Evolutionary conservation across 1,140 invertebrate species (phyloP).

Genomic region (Helicoverpa armigera): DNA sequence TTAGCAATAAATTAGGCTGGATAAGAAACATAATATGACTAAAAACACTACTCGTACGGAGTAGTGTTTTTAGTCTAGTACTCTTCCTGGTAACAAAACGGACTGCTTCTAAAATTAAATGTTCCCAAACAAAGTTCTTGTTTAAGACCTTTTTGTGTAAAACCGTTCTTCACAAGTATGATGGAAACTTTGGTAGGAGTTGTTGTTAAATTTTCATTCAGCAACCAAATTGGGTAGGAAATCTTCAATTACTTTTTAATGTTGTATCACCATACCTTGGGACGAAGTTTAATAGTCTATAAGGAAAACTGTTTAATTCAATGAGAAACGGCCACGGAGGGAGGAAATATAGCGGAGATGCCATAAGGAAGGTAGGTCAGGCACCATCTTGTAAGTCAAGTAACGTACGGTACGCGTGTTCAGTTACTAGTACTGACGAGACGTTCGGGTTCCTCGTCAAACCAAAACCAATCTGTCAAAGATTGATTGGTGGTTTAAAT

Average conservation of each 20-base stretch:
- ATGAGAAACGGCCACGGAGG: neutral
- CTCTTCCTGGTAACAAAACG: too few relatives aligned
- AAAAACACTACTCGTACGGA: neutral
- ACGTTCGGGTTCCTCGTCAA: too few relatives aligned
- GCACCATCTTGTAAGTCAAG: too few relatives aligned
- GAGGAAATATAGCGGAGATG: too few relatives aligned
- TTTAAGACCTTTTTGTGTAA: neutral
- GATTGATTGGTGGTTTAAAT: too few relatives aligned
- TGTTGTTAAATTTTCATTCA: slow-evolving; percentile 17
- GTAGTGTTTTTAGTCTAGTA: too few relatives aligned
- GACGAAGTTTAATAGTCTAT: neutral
- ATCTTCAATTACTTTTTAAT: slow-evolving; percentile 20
- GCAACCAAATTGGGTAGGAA: neutral
- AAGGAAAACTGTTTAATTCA: neutral
- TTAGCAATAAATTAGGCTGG: too few relatives aligned
- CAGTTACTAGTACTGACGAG: too few relatives aligned
- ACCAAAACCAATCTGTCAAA: too few relatives aligned
- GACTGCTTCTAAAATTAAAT: neutral
- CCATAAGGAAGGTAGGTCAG: too few relatives aligned
- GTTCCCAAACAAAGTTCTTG: neutral
- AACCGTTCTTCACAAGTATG: neutral
- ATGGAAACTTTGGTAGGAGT: neutral
- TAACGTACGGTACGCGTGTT: too few relatives aligned
- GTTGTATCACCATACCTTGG: neutral
- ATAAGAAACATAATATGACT: too few relatives aligned